Evolutionary conservation across 2,797 vertebrate species (phyloP).

Genomic region (Falco biarmicus): DNA sequence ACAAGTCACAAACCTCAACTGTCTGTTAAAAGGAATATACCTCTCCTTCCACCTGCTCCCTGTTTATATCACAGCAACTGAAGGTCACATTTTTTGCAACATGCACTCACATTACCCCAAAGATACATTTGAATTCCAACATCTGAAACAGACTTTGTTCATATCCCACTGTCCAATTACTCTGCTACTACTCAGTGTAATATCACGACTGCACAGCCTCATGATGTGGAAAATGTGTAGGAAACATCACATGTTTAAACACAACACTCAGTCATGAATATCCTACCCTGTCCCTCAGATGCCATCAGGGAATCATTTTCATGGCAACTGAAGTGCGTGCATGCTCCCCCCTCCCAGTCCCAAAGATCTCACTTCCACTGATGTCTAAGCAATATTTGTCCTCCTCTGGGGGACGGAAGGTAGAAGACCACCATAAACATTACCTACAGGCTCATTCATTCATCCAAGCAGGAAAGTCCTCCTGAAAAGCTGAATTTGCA

Average conservation of each 20-base stretch:
- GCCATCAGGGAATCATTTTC: not conserved
- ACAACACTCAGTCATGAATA: not conserved
- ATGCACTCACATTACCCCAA: not conserved
- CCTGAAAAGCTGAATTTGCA: not conserved
- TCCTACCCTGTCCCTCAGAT: not conserved
- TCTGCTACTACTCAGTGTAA: not conserved
- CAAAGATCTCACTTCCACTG: not conserved
- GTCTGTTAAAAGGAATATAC: not conserved
- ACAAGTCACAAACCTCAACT: not conserved
- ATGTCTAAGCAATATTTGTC: not conserved
- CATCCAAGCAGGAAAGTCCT: not conserved
- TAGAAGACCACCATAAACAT: not conserved
- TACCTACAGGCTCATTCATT: not conserved
- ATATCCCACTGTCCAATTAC: not conserved
- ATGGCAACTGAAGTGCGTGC: not conserved
- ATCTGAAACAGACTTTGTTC: not conserved
- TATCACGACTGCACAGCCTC: not conserved
- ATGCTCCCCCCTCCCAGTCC: not conserved
- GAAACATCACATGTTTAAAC: not conserved
- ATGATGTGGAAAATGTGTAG: fast-evolving
- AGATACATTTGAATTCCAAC: not conserved
- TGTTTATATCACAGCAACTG: not conserved
- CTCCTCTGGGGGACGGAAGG: not conserved
- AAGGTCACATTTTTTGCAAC: fast-evolving
- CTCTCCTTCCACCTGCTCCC: not conserved